Percentiles rank a stretch among this genome's conserved stretches.
Evolutionary conservation across 1,140 invertebrate species (phyloP).

Genomic region (Brevipalpus yothersi): DNA sequence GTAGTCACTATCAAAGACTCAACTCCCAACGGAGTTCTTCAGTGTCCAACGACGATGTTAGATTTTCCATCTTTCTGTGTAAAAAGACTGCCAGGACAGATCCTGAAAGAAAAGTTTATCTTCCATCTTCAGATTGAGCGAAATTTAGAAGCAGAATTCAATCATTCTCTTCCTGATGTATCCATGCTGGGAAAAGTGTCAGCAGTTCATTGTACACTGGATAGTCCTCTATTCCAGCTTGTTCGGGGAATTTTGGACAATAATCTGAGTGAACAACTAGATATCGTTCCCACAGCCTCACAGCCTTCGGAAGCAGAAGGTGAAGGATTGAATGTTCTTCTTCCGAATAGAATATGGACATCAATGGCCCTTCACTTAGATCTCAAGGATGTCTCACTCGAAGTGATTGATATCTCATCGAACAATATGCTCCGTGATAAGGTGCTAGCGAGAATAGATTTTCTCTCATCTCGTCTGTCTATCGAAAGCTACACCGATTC

Average conservation of each 20-base stretch:
- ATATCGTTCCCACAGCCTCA: conserved; percentile 26
- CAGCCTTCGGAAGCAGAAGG: conserved; percentile 4
- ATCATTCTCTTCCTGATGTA: conserved; percentile 52
- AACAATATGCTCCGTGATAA: conserved; percentile 17
- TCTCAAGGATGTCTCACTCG: conserved; percentile 59
- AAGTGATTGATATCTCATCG: conserved; percentile 26
- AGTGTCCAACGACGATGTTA: neutral
- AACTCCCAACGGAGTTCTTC: neutral
- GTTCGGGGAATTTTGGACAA: conserved; percentile 62
- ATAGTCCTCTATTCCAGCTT: conserved; percentile 60
- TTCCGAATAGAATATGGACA: conserved; percentile 31
- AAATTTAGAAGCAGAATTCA: conserved; percentile 45
- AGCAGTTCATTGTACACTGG: conserved; percentile 53
- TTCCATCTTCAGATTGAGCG: conserved; percentile 51
- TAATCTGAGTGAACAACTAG: conserved; percentile 72
- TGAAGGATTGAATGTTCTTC: neutral
- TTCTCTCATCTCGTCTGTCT: conserved; percentile 61
- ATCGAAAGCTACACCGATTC: conserved; percentile 61
- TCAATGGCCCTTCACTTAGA: conserved; percentile 52
- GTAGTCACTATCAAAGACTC: conserved; percentile 3
- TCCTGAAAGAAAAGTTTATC: conserved; percentile 52
- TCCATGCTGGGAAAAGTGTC: conserved; percentile 59
- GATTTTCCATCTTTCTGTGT: conserved; percentile 6
- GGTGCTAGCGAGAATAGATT: conserved; percentile 55
- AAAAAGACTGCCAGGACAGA: conserved; percentile 21